phyloP scores from a whole-genome alignment of 2,113 vertebrate species.

The Actenoides hombroni region DNA sequence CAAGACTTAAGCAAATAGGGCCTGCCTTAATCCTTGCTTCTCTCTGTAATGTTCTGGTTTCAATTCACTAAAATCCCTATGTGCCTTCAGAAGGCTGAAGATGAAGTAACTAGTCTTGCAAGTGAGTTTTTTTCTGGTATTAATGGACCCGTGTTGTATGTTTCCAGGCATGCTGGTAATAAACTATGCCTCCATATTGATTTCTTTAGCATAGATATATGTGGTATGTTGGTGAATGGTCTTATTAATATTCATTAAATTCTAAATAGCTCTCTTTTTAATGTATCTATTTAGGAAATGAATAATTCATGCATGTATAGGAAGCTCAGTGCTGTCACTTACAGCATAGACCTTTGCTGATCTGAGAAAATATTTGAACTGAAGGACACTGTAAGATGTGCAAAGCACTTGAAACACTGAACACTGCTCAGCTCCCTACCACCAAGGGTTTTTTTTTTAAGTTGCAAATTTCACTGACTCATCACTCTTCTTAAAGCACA shows the following conservation, averaged over 20 bases:
- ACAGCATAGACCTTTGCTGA: conserved; percentile 31
- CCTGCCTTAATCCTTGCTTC: not conserved
- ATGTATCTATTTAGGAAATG: conserved; percentile 58
- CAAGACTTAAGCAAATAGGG: conserved; percentile 10
- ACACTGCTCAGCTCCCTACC: not conserved
- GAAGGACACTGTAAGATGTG: conserved; percentile 37
- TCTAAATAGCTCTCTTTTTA: conserved; percentile 48
- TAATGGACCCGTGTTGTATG: not conserved
- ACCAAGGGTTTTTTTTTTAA: not conserved
- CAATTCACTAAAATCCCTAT: conserved; percentile 9
- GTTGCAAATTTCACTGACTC: conserved; percentile 20
- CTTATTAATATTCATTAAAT: conserved; percentile 67
- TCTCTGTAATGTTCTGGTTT: conserved; percentile 11
- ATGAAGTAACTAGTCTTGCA: conserved; percentile 20
- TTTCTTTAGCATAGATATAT: conserved; percentile 32
- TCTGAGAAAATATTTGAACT: conserved; percentile 42
- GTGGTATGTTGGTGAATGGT: conserved; percentile 18
- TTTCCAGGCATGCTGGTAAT: not conserved
- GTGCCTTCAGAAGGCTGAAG: conserved; percentile 14
- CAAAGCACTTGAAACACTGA: conserved; percentile 19
- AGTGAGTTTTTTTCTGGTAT: conserved; percentile 5
- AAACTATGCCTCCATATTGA: conserved; percentile 36
- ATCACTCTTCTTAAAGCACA: not conserved
- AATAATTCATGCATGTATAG: conserved; percentile 62
- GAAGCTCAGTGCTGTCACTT: conserved; percentile 50